These are phyloP conservation scores for Calosoma granatense DNA, from an alignment of 1,140 invertebrate species.

Conservation along the genomic window DNA sequence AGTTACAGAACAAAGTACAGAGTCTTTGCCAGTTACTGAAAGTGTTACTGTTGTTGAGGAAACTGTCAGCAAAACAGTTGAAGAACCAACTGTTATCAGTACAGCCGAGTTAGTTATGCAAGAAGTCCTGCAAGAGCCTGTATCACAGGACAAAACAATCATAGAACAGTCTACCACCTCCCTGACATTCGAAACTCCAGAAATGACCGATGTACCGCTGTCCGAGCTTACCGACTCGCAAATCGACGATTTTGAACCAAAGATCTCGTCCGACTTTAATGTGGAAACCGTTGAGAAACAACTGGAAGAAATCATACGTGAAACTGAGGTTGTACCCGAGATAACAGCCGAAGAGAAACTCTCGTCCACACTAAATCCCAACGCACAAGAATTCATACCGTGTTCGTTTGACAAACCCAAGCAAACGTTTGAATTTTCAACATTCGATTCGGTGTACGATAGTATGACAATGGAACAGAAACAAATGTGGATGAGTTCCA, in stretches of 20 bases:
- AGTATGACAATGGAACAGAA: slow-evolving; percentile 12
- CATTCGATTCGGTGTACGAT: background rate
- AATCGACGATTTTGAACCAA: background rate
- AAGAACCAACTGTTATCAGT: slow-evolving; percentile 11
- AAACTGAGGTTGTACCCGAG: slow-evolving; percentile 6
- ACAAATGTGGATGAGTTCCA: slow-evolving; percentile 18
- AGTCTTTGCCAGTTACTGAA: background rate
- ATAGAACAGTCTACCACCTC: too few relatives aligned
- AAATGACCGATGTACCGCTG: too few relatives aligned
- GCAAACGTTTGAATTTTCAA: slow-evolving; percentile 3
- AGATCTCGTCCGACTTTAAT: background rate
- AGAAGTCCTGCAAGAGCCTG: too few relatives aligned
- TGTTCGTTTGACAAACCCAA: slow-evolving; percentile 14
- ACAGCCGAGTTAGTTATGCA: slow-evolving; percentile 1
- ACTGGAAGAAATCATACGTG: slow-evolving; percentile 2
- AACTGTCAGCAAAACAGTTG: background rate
- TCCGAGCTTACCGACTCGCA: too few relatives aligned
- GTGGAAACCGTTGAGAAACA: background rate
- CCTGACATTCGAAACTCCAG: too few relatives aligned
- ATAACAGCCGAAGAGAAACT: slow-evolving; percentile 3
- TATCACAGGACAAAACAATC: too few relatives aligned
- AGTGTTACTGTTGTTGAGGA: background rate
- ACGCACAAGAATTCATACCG: slow-evolving; percentile 31
- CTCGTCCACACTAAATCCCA: slow-evolving; percentile 24
- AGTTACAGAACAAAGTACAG: background rate